Evolutionary conservation across 2,888 invertebrate species (phyloP).

Genomic region (Drosophila mayaguana): DNA sequence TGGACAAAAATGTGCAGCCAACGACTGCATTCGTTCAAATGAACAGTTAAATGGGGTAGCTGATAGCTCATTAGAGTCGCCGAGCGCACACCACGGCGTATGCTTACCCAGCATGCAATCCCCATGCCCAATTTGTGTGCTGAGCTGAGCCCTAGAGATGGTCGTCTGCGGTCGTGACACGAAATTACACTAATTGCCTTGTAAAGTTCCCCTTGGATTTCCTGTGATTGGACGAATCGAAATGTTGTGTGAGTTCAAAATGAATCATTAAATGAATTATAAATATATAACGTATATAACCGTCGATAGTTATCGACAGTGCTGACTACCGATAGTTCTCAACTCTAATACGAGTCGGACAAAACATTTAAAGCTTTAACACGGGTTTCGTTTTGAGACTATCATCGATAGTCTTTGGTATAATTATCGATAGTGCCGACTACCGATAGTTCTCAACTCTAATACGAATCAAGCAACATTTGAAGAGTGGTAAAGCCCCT

Average conservation of each 20-base stretch:
- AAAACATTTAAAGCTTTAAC: no score
- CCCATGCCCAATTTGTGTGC: neutral
- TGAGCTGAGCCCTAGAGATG: neutral
- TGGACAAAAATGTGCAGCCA: neutral
- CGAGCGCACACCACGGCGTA: neutral
- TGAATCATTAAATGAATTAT: neutral
- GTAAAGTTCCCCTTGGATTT: neutral
- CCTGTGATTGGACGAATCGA: neutral
- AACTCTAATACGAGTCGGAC: no score
- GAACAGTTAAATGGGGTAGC: neutral
- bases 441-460: no score
- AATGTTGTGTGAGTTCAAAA: neutral
- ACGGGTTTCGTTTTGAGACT: no score
- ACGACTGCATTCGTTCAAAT: constrained; percentile 13
- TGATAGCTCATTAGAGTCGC: constrained; percentile 5
- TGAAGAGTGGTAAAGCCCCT: no score
- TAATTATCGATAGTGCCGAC: no score
- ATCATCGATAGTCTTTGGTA: no score
- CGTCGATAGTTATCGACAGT: no score
- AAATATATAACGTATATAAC: neutral
- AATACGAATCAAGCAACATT: no score
- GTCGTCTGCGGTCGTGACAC: neutral
- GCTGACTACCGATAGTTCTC: no score
- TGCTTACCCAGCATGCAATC: neutral
- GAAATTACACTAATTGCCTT: neutral